These are phyloP conservation scores for Suncus etruscus DNA, from an alignment of 2,113 vertebrate species.

Conservation along the genomic window DNA sequence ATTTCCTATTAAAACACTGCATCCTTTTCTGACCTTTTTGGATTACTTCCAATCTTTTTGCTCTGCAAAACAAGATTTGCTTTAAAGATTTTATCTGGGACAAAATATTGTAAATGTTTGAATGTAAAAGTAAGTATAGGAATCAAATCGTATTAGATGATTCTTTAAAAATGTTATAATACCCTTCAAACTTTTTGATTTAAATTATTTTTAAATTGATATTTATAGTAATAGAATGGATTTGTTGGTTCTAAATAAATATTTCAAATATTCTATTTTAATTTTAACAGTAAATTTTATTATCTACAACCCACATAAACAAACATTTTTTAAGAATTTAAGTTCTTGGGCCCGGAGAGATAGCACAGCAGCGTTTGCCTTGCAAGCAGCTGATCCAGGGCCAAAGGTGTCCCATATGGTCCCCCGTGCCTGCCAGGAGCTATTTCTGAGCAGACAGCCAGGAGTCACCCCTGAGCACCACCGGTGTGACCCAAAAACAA, in stretches of 20 bases:
- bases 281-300: slow-evolving; percentile 52
- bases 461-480: too few species aligned
- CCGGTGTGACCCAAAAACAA: too few species aligned
- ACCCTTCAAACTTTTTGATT: slow-evolving; percentile 37
- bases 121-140: slow-evolving; percentile 17
- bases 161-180: background rate
- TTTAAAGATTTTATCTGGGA: slow-evolving; percentile 50
- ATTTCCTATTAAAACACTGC: slow-evolving; percentile 27
- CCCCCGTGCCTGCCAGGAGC: too few species aligned
- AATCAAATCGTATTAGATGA: background rate
- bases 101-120: slow-evolving; percentile 15
- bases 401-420: too few species aligned
- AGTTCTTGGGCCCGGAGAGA: too few species aligned
- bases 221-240: slow-evolving; percentile 9
- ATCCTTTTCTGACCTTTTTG: background rate
- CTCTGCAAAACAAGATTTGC: background rate
- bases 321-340: background rate
- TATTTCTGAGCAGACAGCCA: too few species aligned
- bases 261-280: slow-evolving; percentile 51
- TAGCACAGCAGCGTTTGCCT: too few species aligned
- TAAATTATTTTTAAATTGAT: slow-evolving; percentile 42
- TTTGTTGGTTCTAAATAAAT: slow-evolving; percentile 48
- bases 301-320: slow-evolving; percentile 24
- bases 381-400: too few species aligned
- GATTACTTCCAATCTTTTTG: too few species aligned